Percentiles rank a stretch among this genome's conserved stretches.
These are phyloP conservation scores for Cololabis saira DNA, from an alignment of 2,113 vertebrate genomes.

Conservation along the genomic window DNA sequence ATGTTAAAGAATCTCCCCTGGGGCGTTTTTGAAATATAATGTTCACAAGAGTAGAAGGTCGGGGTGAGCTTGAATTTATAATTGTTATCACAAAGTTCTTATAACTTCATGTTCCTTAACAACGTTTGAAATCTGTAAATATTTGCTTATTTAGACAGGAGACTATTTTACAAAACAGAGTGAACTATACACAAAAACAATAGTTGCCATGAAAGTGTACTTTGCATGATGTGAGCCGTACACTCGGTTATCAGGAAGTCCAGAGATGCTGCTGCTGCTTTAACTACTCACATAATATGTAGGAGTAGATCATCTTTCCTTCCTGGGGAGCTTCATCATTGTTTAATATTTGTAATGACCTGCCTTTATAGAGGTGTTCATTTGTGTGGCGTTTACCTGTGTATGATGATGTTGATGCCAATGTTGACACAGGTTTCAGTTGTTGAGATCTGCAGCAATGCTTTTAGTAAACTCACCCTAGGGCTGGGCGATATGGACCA, in stretches of 20 bases:
- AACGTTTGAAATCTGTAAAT: background rate
- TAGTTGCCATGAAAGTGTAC: too few species aligned
- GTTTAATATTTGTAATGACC: too few species aligned
- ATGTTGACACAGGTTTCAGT: conserved; percentile 22
- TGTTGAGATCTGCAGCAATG: conserved; percentile 9
- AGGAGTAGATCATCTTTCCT: too few species aligned
- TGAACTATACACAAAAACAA: background rate
- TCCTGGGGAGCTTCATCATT: too few species aligned
- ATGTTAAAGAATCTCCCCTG: background rate
- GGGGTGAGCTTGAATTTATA: conserved; percentile 1
- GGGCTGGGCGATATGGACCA: too few species aligned
- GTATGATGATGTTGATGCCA: conserved; percentile 17
- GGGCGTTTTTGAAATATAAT: conserved; percentile 10
- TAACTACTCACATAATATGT: too few species aligned
- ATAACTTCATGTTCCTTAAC: background rate
- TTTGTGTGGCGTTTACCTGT: too few species aligned
- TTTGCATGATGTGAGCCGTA: too few species aligned
- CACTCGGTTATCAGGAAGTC: too few species aligned
- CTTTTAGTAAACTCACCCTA: too few species aligned
- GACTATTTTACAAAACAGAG: background rate
- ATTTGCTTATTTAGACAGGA: background rate
- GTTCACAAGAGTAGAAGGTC: conserved; percentile 1
- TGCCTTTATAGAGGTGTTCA: too few species aligned
- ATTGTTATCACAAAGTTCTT: background rate
- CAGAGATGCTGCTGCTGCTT: too few species aligned